phyloP scores from a whole-genome alignment of 1,140 invertebrate genomes.

The Euura lappo region DNA sequence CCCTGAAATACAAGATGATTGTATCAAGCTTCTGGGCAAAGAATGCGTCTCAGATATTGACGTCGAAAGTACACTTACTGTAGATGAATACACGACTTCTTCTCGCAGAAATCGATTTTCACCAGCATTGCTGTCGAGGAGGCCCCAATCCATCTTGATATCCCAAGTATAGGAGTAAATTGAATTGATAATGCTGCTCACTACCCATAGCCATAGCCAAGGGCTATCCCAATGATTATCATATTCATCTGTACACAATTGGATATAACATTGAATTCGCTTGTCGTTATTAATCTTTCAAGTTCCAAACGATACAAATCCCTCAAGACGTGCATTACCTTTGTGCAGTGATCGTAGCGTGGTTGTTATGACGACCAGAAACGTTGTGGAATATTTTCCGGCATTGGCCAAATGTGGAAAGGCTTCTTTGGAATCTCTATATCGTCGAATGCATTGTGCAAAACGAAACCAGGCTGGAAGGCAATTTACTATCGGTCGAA shows the following conservation, averaged over 20 bases:
- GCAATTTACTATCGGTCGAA: constrained; percentile 83
- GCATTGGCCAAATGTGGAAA: constrained; percentile 98
- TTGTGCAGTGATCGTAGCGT: constrained; percentile 73
- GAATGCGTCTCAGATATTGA: constrained; percentile 12
- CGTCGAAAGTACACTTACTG: constrained; percentile 53
- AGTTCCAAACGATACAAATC: not conserved
- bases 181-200: constrained; percentile 74
- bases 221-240: constrained; percentile 62
- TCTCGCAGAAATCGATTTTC: constrained; percentile 76
- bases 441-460: constrained; percentile 95
- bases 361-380: constrained; percentile 90
- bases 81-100: constrained; percentile 71
- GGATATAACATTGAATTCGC: not conserved
- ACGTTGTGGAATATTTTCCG: constrained; percentile 97
- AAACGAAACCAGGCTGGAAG: constrained; percentile 98
- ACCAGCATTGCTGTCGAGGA: constrained; percentile 81
- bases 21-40: constrained; percentile 14
- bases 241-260: constrained; percentile 46
- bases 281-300: not conserved
- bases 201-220: constrained; percentile 75
- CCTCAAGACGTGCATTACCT: constrained; percentile 58
- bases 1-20: constrained; percentile 63
- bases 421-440: constrained; percentile 85
- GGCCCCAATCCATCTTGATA: constrained; percentile 93
- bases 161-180: constrained; percentile 87